Percentiles rank a stretch among this genome's conserved stretches.
phyloP scores from a whole-genome alignment of 2,888 invertebrate species.

The Melieria crassipennis region DNA sequence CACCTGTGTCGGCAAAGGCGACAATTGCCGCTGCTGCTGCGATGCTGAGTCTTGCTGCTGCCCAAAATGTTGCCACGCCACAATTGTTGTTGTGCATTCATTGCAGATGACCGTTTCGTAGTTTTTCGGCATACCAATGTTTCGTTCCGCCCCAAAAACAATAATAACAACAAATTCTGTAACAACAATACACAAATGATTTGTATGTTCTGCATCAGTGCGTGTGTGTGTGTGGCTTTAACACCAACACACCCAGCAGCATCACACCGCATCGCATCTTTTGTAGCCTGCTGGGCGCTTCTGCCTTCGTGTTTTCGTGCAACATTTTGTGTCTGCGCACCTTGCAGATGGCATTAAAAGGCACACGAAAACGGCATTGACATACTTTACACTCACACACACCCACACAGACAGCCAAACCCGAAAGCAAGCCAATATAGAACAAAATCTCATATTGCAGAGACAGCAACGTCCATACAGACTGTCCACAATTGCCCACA shows the following conservation, averaged over 20 bases:
- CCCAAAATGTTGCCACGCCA: conserved; percentile 1
- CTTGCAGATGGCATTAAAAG: conserved; percentile 42
- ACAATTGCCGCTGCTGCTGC: conserved; percentile 13
- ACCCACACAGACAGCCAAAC: no score
- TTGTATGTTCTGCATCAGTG: neutral
- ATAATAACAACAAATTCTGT: conserved; percentile 20
- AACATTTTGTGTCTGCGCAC: conserved; percentile 9
- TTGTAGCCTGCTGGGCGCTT: neutral
- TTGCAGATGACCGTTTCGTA: conserved; percentile 60
- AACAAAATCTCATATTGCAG: no score
- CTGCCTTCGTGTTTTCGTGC: neutral
- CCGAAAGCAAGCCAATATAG: no score
- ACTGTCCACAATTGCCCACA: conserved; percentile 10
- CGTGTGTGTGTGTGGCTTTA: conserved; percentile 23
- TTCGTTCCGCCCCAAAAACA: conserved; percentile 47
- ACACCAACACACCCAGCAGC: conserved; percentile 2
- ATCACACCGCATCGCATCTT: neutral
- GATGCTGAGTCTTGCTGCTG: conserved; percentile 32
- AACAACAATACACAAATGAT: conserved; percentile 10
- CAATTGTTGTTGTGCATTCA: conserved; percentile 36
- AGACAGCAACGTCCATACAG: no score
- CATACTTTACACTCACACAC: conserved; percentile 49
- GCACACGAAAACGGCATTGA: conserved; percentile 60
- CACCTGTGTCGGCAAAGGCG: conserved; percentile 8
- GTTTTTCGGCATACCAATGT: conserved; percentile 51